Conservation (phyloP, 2,797 vertebrate species). For the Halcyon smyrnensis region DNA sequence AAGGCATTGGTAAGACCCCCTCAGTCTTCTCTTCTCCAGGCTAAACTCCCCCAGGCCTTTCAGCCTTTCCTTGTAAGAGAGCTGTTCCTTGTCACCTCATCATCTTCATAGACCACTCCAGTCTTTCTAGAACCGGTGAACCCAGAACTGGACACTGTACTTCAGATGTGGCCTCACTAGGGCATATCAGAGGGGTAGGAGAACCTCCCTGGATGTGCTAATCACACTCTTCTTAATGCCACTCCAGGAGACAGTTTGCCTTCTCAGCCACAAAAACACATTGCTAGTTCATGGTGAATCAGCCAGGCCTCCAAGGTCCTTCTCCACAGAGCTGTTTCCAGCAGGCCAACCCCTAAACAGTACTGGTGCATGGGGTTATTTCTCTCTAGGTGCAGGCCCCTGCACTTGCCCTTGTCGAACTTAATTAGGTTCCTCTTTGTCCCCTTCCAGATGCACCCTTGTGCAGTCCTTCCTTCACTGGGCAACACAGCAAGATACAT, state of each 20-base stretch:
- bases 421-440: too few relatives aligned
- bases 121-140: background rate
- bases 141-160: background rate
- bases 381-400: background rate
- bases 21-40: background rate
- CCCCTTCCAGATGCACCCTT: background rate
- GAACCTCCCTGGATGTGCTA: background rate
- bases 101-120: background rate
- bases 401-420: background rate
- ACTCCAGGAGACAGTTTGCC: background rate
- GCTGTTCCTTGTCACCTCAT: background rate
- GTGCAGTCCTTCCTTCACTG: background rate
- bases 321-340: too few relatives aligned
- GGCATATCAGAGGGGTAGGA: background rate
- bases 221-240: background rate
- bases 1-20: background rate
- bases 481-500: fast-evolving
- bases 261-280: background rate
- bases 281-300: background rate
- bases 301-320: too few relatives aligned
- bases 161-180: background rate
- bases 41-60: background rate
- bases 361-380: background rate
- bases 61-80: background rate
- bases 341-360: background rate